Conservation (phyloP, 2,888 invertebrate species). For the Cephus pygmeus region DNA sequence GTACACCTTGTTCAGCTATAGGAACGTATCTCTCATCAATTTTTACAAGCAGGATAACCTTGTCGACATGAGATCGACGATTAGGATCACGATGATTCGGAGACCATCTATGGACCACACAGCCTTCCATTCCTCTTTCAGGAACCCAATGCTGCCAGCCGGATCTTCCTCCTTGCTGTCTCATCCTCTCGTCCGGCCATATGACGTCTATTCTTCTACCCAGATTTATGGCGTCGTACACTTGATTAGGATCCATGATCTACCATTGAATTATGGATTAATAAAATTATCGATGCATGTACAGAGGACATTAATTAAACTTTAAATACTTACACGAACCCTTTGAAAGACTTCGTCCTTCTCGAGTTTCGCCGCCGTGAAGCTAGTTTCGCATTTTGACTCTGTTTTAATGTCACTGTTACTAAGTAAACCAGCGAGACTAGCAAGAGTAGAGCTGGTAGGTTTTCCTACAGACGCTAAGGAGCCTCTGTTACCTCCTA, state of each 20-base stretch:
- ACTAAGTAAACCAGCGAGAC: constrained; percentile 83
- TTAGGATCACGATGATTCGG: constrained; percentile 91
- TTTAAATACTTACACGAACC: constrained; percentile 67
- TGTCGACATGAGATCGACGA: constrained; percentile 90
- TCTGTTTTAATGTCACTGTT: constrained; percentile 68
- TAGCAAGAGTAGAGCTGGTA: constrained; percentile 85
- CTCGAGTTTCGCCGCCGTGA: constrained; percentile 57
- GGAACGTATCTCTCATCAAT: constrained; percentile 94
- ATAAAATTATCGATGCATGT: not conserved
- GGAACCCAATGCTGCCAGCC: constrained; percentile 94
- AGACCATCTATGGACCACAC: constrained; percentile 94
- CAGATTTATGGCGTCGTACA: constrained; percentile 92
- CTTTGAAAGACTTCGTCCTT: constrained; percentile 69
- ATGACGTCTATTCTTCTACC: constrained; percentile 92
- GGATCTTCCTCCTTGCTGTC: constrained; percentile 86
- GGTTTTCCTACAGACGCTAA: constrained; percentile 89
- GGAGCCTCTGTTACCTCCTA: constrained; percentile 83
- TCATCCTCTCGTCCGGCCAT: constrained; percentile 94
- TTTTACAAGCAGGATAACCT: constrained; percentile 90
- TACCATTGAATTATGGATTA: constrained; percentile 34
- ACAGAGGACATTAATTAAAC: not conserved
- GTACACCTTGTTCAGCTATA: constrained; percentile 89
- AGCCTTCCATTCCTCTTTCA: constrained; percentile 90
- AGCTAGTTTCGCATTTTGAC: constrained; percentile 61
- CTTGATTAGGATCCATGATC: constrained; percentile 76